Evolutionary conservation across 2,888 invertebrate species (phyloP), one percentile per base, ranked within the genome.

Genomic region (Colostygia pectinataria): DNA sequence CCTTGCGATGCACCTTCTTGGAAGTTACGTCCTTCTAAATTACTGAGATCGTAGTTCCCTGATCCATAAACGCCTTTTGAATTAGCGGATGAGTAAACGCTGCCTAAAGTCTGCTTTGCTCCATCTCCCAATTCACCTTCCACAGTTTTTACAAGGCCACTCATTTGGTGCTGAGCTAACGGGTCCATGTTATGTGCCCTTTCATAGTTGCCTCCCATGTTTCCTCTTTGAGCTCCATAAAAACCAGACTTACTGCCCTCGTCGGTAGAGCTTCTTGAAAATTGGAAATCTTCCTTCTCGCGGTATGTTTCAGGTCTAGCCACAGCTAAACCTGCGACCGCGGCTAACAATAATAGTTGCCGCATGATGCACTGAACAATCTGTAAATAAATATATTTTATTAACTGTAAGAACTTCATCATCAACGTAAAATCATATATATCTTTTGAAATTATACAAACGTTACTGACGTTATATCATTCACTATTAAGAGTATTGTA

Each of bases 161-260:
- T 80, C 87, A 91, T 84, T 66, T 91, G 91, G 46, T 83, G 71
- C 55, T 90, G 90, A 8, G 91, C 91, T 29, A 86, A 58, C 0
- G 60, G 50, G 57, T 91, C 91, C 91, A 91, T 91, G 55, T 91
- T 91, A 55, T 90, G 90, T 3, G 91, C 83, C 20, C 73, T 74
- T 71, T 91, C 91, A 58, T 77, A 91, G 59, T 91, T 91, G 1
- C 90, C 90, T 9, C 90, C 90, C 88, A 89, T 83, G 53, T 91
- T 91, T n/a, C 91, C 91, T 60, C 89, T 74, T 53, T 90, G 90
- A 6, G 91, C 84, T 9, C 82, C 89, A 52, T 91, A 91, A 57
- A 53, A 90, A 8, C 91, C 91, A 8, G 87, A 68, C 62, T 89
- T 90, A 8, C 61, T 61, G 8, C 90, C 91, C 15, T 90, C 90